Base-by-base conservation (phyloP, 2,113 vertebrate species). In the Prunella himalayana region DNA sequence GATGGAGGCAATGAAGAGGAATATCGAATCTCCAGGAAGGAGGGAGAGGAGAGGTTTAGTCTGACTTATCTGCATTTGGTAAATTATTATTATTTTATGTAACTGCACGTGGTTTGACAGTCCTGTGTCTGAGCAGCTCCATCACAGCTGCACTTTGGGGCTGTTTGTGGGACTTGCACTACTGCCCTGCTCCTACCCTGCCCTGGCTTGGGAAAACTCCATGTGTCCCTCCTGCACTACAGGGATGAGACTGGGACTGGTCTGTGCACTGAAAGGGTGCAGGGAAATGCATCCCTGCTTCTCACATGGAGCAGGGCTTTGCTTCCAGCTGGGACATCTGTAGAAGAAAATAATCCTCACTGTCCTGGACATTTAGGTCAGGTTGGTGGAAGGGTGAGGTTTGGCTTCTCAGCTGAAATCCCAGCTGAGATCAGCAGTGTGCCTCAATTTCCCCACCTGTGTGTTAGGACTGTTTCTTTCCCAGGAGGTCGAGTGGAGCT, bases 1-100 rank as follows among this genome's bases (percentile, higher is more conserved):
- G 65, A 45, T 37, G 35, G 69, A 80, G 65, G 71, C 57, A 78
- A 71, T 64, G 56, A 88, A 90, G 88, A 96, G 79, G 60, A 90
- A 94, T 91, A 60, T 21, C 0, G 0, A 59, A 23, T 71, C 60
- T 71, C n/a, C 31, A 15, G 65, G 65, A 86, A 86, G 72, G n/a
- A 87, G 31, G 61, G 44, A 88, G 68, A 70, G 64, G 33, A 56
- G n/a, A 0, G 3, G 35, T 82, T 88, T 76, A 83, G 27, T 54
- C 47, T 72, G 86, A 53, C 49, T 85, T 94, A 77, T 9, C 79
- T 91, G 71, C 78, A 35, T 91, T 82, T 33, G 50, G 30, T 61
- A 6, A 64, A 33, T n/a, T 69, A 44, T 70, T 45, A 33, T 78
- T 81, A 33, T 56, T 71, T 86, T 22, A 70, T 53, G 22, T 75